phyloP scores from a whole-genome alignment of 1,140 invertebrate species.

The Trissolcus basalis region DNA sequence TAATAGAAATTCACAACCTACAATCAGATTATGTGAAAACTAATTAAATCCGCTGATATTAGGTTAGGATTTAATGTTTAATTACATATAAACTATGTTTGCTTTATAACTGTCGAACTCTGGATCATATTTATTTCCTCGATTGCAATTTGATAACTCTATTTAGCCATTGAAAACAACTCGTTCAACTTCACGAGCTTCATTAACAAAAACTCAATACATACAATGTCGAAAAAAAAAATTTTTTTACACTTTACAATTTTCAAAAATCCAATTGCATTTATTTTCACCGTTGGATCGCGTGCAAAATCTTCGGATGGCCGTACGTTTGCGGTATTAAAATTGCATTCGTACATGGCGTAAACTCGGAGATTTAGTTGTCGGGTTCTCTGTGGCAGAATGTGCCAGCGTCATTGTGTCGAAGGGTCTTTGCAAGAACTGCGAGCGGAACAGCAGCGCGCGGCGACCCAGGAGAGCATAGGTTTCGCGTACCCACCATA shows the following conservation, averaged over 20 bases:
- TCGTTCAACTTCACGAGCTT: no score
- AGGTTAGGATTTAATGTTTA: conserved; percentile 42
- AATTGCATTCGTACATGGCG: conserved; percentile 6
- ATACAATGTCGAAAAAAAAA: no score
- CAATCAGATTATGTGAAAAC: conserved; percentile 52
- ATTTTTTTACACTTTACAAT: no score
- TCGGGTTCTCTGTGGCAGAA: conserved; percentile 40
- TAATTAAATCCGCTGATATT: conserved; percentile 46
- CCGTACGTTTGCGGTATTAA: conserved; percentile 25
- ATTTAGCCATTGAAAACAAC: no score
- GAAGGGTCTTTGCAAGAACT: conserved; percentile 45
- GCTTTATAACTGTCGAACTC: conserved; percentile 38
- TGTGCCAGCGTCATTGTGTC: conserved; percentile 43
- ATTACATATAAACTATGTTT: conserved; percentile 45
- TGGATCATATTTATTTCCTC: conserved; percentile 16
- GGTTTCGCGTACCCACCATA: conserved; percentile 70
- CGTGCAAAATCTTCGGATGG: neutral
- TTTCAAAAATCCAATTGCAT: no score
- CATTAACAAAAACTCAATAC: no score
- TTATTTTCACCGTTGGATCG: no score
- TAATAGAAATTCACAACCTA: conserved; percentile 49
- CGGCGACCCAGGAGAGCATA: conserved; percentile 51
- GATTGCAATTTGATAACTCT: neutral
- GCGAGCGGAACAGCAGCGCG: conserved; percentile 49
- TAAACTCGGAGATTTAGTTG: conserved; percentile 30